Evolutionary conservation across 1,140 invertebrate species (phyloP), one percentile per base, ranked within the genome.

Genomic region (Bombyx mandarina): DNA sequence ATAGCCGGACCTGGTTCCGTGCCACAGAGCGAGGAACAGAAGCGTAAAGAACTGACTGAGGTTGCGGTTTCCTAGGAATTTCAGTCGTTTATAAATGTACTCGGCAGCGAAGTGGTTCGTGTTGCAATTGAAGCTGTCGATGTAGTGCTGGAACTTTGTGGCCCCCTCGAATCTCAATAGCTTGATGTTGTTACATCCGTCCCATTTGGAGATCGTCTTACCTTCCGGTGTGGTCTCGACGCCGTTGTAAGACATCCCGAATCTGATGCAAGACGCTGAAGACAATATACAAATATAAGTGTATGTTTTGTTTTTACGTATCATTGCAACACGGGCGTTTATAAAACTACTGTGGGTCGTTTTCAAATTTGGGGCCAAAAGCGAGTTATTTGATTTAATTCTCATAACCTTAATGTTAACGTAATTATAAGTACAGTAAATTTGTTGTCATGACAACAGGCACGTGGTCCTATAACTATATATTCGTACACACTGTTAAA

Each of bases 71-170:
- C 94, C 94, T 1, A 99, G 86, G 81, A 98, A 98, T 74, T 94
- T 95, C 9, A 98, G 85, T 8, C 97, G 89, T 79, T 98, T 99
- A 80, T 97, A 99, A 48, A 99, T 89, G 75, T 99, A 98, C 86
- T 96, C 93, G 0, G 93, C 92, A 52, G 95, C 94, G 95, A 97
- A 99, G 35, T 93, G 89, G 86, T 98, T 99, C 0, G 97, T 98
- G 73, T 98, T 98, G 52, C 94, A 94, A 79, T 98, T 99, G 77
- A 98, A 98, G 8, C 95, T 94, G 57, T 91, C 86, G 52, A 98
- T 95, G 69, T 96, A 93, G 69, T 97, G 92, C 57, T 93, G 92
- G 83, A 98, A 96, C 49, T 93, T 93, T 3, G 92, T 93, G 5
- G 93, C 91, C 42, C 90, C 92, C 86, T 98, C 96, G 73, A 95